Evolutionary conservation across 1,140 invertebrate genomes (phyloP), one percentile per base, ranked within the genome.

Genomic region (Spodoptera frugiperda): DNA sequence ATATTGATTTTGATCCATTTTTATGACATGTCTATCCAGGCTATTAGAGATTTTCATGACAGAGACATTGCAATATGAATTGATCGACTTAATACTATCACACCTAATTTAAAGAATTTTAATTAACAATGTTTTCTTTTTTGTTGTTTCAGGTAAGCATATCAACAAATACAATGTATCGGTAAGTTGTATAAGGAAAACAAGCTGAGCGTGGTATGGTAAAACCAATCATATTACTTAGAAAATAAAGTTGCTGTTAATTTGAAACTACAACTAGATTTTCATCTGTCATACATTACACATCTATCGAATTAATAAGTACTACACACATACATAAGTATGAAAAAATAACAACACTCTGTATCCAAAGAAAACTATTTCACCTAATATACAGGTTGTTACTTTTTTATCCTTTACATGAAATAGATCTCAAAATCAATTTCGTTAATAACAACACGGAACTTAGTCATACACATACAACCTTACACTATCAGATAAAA

Each of bases 401-500:
- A 1, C 33, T 4, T 63, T 17, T 53, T 19, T 33, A 44, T 44
- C 10, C 9, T 17, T 2, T n/a, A 15, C 17, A 51, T n/a, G 15
- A 51, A 0, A 12, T 17, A 61, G 57, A 44, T 61, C 9, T 5
- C 2, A 44, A 6, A 61, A 61, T 44, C 33, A 17, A 63, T 67
- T 67, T 49, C 63, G 44, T 1, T 48, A 11, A 49, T 14, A 49
- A 11, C 5, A n/a, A 67, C 63, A 17, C 63, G 63, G 63, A 67
- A 63, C 33, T 63, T 12, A n/a, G 17, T 25, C 15, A 30, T 49
- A 14, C 17, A 5, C 25, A n/a, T 15, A 30, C 12, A 30, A 25
- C 25, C 30, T 15, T 11, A 25, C 44, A 49, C 44, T 67, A 67
- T 67, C 63, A 67, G 63, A 67, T 67, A 72, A 72, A 72, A 46